A percentile compares a stretch with the other conserved stretches of the same genome.
Conservation (phyloP, 1,140 invertebrate genomes). For the Ephestia elutella region DNA sequence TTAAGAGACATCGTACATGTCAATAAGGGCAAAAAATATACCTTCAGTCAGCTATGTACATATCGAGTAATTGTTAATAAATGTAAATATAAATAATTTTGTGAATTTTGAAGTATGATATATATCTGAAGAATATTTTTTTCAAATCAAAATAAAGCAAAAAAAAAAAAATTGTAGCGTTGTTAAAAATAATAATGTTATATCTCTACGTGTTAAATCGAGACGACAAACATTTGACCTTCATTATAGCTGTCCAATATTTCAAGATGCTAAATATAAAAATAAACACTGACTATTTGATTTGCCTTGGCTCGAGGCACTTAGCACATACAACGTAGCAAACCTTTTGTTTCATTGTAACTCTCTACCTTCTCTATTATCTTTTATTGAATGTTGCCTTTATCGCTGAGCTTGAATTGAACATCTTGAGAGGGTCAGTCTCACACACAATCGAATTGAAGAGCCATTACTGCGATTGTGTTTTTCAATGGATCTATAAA, state of each 20-base stretch:
- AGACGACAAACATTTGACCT: background rate
- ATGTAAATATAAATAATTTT: too few relatives aligned
- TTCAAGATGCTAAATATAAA: background rate
- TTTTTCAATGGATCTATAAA: constrained; percentile 50
- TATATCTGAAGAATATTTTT: too few relatives aligned
- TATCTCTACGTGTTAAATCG: background rate
- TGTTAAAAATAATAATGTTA: background rate
- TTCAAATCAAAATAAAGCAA: background rate
- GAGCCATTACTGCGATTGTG: constrained; percentile 41
- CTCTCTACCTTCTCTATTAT: background rate
- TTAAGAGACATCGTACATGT: too few relatives aligned
- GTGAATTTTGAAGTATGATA: too few relatives aligned
- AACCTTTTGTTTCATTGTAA: constrained; percentile 1
- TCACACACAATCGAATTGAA: constrained; percentile 37
- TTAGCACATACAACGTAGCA: background rate
- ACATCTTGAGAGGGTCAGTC: constrained; percentile 28
- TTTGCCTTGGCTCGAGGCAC: background rate
- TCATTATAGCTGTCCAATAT: background rate
- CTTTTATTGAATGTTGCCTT: constrained; percentile 27
- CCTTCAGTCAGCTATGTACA: too few relatives aligned
- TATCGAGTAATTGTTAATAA: too few relatives aligned
- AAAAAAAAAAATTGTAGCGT: too few relatives aligned
- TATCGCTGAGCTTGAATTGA: constrained; percentile 31
- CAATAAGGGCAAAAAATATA: too few relatives aligned
- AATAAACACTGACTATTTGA: background rate